Evolutionary conservation across 2,888 invertebrate species (phyloP), one percentile per base, ranked within the genome.

Genomic region (Chymomyza caudatula): DNA sequence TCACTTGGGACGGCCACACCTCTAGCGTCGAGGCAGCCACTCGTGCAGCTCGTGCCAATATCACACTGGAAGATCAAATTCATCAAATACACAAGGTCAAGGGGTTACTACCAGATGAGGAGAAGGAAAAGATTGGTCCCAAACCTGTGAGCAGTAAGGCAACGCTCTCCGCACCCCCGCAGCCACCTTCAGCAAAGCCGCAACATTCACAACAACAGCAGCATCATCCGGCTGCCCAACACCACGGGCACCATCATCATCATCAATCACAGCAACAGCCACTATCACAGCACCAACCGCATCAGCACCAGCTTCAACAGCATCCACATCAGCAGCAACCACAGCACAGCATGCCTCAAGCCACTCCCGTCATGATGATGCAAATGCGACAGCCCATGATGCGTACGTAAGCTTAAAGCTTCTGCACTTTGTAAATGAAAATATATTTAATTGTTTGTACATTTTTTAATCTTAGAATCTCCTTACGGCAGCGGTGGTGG

Each of bases 1-100:
- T 97, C 15, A 98, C 98, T 58, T 99, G 99, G 99, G 99, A 99
- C 91, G 99, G 99, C 0, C 98, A 99, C 91, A 97, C 98, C 0
- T 97, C 97, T 17, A 97, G 97, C 83, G 97, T 98, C 79, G 98
- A 98, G 91, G 97, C 98, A 1, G 97, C 98, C 3, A 97, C 98
- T 0, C 92, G 98, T 58, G 97, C 98, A 5, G 98, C 98, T 0
- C 92, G 98, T 44, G 98, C 98, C 0, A 97, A 98, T 89, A 97
- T 98, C 86, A 97, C 98, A 1, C 92, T 98, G 29, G 98, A 98
- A 88, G 98, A 98, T 85, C 98, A 98, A 91, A 98, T 98, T 79
- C 97, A 97, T 90, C 97, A 98, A 91, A 98, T 98, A 83, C 98
- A 98, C 90, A 97, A 97, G 91, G 90, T 96, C 1, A 98, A 98